A percentile compares a stretch with the other conserved stretches of the same genome.
Conservation (phyloP, 2,888 invertebrate genomes). For the Cryptus armator region DNA sequence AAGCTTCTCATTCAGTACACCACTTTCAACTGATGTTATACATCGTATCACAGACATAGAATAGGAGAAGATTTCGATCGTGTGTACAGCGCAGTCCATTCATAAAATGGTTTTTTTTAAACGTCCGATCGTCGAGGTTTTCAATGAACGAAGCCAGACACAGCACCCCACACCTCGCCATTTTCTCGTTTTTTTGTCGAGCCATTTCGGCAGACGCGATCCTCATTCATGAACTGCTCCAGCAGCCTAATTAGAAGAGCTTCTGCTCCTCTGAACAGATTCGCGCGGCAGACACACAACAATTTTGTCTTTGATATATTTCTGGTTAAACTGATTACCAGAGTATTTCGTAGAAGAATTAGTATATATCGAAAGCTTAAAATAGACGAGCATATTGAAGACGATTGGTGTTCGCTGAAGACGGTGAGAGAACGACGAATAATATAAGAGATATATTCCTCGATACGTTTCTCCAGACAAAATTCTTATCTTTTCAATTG, state of each 20-base stretch:
- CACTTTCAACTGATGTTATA: neutral
- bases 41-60: neutral
- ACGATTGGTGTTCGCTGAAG: neutral
- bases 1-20: neutral
- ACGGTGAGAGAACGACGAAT: neutral
- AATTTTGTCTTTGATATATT: constrained; percentile 42
- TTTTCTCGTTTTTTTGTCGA: constrained; percentile 41
- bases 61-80: neutral
- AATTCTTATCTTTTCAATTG: no score
- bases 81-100: constrained; percentile 31
- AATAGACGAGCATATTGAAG: neutral
- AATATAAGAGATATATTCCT: no score
- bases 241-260: constrained; percentile 47
- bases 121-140: constrained; percentile 36
- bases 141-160: neutral
- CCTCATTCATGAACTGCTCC: constrained; percentile 43
- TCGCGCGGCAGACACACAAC: neutral
- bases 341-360: constrained; percentile 6
- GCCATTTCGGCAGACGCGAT: constrained; percentile 50
- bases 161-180: neutral
- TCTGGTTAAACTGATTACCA: constrained; percentile 4
- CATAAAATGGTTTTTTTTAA: constrained; percentile 30
- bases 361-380: neutral
- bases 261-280: constrained; percentile 1
- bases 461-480: no score